These are phyloP conservation scores for Cynopterus brachyotis DNA, from an alignment of 2,113 vertebrate genomes.

Conservation along the genomic window DNA sequence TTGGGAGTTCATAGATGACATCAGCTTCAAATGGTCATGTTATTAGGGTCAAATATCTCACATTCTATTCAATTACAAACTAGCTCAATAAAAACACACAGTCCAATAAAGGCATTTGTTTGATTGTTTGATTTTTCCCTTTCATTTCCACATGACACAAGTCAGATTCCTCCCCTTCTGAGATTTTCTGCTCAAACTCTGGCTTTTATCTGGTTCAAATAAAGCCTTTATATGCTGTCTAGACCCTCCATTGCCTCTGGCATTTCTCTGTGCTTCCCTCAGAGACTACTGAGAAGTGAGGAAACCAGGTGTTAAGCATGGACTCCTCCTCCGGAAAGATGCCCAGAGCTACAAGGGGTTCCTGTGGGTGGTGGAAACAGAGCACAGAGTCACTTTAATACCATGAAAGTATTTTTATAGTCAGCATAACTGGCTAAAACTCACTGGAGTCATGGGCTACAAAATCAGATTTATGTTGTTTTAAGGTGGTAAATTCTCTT, in stretches of 20 bases:
- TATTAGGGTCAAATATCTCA: neutral
- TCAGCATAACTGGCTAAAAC: neutral
- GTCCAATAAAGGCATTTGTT: neutral
- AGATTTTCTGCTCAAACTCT: conserved; percentile 34
- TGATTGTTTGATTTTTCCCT: neutral
- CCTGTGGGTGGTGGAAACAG: neutral
- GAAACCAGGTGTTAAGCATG: neutral
- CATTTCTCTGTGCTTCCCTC: neutral
- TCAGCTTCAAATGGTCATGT: neutral
- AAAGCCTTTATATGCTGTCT: neutral
- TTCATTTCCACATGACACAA: neutral
- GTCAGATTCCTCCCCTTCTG: neutral
- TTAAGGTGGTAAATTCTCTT: conserved; percentile 43
- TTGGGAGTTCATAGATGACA: neutral
- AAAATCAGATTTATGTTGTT: conserved; percentile 24
- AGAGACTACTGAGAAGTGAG: neutral
- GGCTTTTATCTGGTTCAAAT: neutral
- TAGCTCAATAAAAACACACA: neutral
- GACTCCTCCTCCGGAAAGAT: neutral
- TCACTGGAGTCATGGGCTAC: neutral
- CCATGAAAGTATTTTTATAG: neutral
- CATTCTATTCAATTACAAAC: neutral
- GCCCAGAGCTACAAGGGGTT: neutral
- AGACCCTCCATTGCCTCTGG: neutral
- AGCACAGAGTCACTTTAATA: neutral